phyloP scores from a whole-genome alignment of 1,140 invertebrate species.

The Drosophila auraria region DNA sequence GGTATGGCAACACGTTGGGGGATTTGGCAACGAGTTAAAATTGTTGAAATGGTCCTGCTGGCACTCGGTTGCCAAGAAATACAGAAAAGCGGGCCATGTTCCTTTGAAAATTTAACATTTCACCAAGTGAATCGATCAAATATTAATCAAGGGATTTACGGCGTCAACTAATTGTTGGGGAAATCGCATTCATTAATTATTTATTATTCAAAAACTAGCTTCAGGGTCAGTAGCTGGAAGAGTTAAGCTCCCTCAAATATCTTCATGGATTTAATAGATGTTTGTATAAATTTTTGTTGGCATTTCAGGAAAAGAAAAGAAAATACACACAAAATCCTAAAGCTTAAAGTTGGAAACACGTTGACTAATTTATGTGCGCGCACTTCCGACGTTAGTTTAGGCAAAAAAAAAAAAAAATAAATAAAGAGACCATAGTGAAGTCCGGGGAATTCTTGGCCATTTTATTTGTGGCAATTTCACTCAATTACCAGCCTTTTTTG shows the following conservation, averaged over 20 bases:
- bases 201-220: slow-evolving; percentile 31
- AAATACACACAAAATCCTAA: slow-evolving; percentile 2
- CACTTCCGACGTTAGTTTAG: slow-evolving; percentile 37
- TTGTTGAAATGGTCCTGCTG: slow-evolving; percentile 21
- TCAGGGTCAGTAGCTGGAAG: neutral
- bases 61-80: slow-evolving; percentile 21
- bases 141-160: slow-evolving; percentile 5
- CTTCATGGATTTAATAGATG: neutral
- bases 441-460: slow-evolving; percentile 24
- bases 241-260: neutral
- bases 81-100: neutral
- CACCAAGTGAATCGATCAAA: slow-evolving; percentile 9
- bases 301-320: neutral
- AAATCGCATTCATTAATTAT: slow-evolving; percentile 56
- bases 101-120: slow-evolving; percentile 6
- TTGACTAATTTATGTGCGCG: slow-evolving; percentile 58
- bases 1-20: slow-evolving; percentile 21
- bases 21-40: slow-evolving; percentile 9
- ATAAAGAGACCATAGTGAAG: neutral
- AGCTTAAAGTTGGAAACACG: slow-evolving; percentile 8
- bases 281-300: neutral
- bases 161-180: slow-evolving; percentile 19
- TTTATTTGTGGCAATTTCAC: slow-evolving; percentile 62
- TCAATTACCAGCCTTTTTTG: slow-evolving; percentile 61
- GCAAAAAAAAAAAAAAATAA: slow-evolving; percentile 19